These are phyloP conservation scores for Plecturocebus donacophilus DNA, from an alignment of 2,113 vertebrate species.

Conservation along the genomic window DNA sequence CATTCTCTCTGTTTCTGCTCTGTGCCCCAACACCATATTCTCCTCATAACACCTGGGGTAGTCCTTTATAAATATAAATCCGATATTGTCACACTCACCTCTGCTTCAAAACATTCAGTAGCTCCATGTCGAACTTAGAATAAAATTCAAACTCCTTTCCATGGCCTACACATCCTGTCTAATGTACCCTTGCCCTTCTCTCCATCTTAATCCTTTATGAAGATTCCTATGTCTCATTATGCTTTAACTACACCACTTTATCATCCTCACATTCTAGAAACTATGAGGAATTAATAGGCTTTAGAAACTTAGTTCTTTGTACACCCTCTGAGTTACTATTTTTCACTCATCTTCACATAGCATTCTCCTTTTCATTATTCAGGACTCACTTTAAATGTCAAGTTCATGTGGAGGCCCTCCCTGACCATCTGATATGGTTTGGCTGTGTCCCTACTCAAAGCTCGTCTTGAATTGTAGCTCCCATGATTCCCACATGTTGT, in stretches of 20 bases:
- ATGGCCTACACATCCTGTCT: neutral
- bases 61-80: neutral
- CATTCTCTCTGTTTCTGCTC: neutral
- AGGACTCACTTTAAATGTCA: neutral
- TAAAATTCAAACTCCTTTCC: neutral
- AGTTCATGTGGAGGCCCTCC: neutral
- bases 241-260: neutral
- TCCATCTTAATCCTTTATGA: neutral
- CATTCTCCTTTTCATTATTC: neutral
- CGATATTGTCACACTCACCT: neutral
- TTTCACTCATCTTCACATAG: neutral
- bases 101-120: neutral
- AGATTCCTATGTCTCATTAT: neutral
- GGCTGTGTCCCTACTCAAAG: too few relatives aligned
- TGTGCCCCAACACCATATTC: neutral
- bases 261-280: neutral
- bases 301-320: neutral
- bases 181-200: neutral
- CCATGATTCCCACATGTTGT: too few relatives aligned
- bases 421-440: neutral
- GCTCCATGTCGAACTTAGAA: neutral
- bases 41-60: accelerated
- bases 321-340: neutral
- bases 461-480: too few relatives aligned
- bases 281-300: accelerated